Evolutionary conservation across 2,888 invertebrate species (phyloP), one percentile per base, ranked within the genome.

Genomic region (Noctua janthina): DNA sequence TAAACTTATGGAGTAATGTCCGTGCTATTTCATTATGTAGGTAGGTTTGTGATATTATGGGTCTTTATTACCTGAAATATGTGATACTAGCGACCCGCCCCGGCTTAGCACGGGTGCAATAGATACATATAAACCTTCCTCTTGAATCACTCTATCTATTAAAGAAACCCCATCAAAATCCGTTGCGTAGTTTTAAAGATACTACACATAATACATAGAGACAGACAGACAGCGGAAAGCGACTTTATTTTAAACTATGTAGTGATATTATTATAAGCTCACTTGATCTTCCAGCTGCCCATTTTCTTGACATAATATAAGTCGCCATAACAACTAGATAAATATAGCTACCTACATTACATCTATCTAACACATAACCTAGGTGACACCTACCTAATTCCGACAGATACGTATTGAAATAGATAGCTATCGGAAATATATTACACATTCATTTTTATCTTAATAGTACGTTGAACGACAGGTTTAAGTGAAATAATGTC

Each of bases 401-500:
- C 46, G 10, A 10, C 46, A 46, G 10, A 1, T 11, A 5, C 46
- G n/a, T 20, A 20, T 39, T 29, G 5, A 43, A 79, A 43, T 72
- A 54, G 72, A 20, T 20, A 74, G 23, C 3, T 49, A 49, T 51
- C 43, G 20, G 6, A 20, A 71, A 39, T n/a, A n/a, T n/a, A 29
- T 29, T 29, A 29, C 29, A 29, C 29, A 29, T 29, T 29, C 29
- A 39, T 17, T 23, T 2, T 51, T 51, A 69, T 62, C 51, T 43
- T 23, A 46, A 70, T 64, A 69, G 43, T 56, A 56, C 1, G 2
- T 35, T 43, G 23, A 79, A 51, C 10, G 2, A 54, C 68, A 54
- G 43, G 68, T 29, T 13, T 4, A 69, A 35, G 39, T 74, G 20
- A 20, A 39, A 78, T 59, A 68, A 39, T 68, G n/a, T 68, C 46